Percentiles rank a stretch among this genome's conserved stretches.
Conservation (phyloP, 2,888 invertebrate species). For the Syrphus vitripennis region DNA sequence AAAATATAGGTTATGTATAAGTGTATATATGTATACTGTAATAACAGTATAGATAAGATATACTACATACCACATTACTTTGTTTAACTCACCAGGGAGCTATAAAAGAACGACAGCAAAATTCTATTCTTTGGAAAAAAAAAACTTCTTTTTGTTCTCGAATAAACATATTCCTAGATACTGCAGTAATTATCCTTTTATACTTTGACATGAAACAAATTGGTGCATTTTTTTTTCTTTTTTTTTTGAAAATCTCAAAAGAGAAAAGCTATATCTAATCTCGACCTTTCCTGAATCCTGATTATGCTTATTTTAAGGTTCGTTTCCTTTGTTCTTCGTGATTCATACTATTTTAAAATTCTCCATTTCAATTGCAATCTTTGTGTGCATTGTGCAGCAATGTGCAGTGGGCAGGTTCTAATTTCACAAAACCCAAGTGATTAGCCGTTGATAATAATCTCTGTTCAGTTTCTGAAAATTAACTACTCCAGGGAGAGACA, state of each 20-base stretch:
- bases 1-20: too few species aligned
- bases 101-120: too few species aligned
- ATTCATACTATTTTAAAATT: not conserved
- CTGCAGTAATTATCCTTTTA: not conserved
- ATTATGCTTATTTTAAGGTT: not conserved
- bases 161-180: not conserved
- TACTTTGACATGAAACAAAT: not conserved
- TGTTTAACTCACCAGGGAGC: too few species aligned
- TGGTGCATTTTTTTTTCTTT: not conserved
- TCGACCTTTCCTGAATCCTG: not conserved
- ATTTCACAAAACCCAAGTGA: not conserved
- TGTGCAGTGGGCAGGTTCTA: too few species aligned
- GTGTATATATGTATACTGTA: too few species aligned
- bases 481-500: not conserved
- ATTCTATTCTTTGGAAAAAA: not conserved
- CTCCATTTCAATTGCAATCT: not conserved
- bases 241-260: not conserved
- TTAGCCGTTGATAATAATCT: not conserved
- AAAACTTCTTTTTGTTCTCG: not conserved
- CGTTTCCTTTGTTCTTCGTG: not conserved
- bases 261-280: not conserved
- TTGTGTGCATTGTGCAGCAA: too few species aligned
- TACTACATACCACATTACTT: too few species aligned
- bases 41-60: too few species aligned
- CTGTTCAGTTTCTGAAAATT: not conserved